Conservation (phyloP, 2,888 invertebrate genomes). For the Spialia ferax region DNA sequence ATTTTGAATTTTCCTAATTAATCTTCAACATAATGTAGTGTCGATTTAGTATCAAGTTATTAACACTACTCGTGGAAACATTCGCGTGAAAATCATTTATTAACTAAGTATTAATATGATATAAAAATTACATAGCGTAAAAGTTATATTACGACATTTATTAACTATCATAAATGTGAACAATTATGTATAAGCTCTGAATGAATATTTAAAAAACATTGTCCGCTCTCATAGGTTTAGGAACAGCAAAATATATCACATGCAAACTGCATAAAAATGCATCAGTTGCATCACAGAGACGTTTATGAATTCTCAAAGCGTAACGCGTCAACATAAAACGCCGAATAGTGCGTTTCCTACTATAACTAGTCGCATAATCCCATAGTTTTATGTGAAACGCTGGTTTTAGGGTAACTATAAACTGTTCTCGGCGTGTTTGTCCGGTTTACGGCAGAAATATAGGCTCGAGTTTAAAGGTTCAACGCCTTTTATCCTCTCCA, state of each 20-base stretch:
- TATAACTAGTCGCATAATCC: conserved; percentile 27
- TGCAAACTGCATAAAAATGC: neutral
- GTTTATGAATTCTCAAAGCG: conserved; percentile 29
- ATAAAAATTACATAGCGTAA: too few relatives aligned
- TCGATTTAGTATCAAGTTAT: too few relatives aligned
- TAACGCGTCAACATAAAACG: conserved; percentile 32
- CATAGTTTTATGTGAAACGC: conserved; percentile 31
- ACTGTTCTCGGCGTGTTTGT: neutral
- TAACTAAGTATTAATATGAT: too few relatives aligned
- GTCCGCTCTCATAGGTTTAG: neutral
- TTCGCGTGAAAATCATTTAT: too few relatives aligned
- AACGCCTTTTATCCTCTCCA: neutral
- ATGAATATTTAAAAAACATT: too few relatives aligned
- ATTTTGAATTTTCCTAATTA: too few relatives aligned
- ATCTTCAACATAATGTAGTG: too few relatives aligned
- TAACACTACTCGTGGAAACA: too few relatives aligned
- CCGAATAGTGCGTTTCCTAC: conserved; percentile 22
- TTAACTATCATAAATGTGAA: too few relatives aligned
- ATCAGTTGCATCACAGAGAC: conserved; percentile 5
- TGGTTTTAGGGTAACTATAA: conserved; percentile 30
- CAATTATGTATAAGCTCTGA: too few relatives aligned
- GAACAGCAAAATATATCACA: neutral
- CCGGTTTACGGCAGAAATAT: conserved; percentile 21
- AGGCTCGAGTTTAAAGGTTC: neutral
- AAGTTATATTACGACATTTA: too few relatives aligned